Evolutionary conservation across 2,888 invertebrate species (phyloP), one percentile per base, ranked within the genome.

Genomic region (Nesidiocoris tenuis): DNA sequence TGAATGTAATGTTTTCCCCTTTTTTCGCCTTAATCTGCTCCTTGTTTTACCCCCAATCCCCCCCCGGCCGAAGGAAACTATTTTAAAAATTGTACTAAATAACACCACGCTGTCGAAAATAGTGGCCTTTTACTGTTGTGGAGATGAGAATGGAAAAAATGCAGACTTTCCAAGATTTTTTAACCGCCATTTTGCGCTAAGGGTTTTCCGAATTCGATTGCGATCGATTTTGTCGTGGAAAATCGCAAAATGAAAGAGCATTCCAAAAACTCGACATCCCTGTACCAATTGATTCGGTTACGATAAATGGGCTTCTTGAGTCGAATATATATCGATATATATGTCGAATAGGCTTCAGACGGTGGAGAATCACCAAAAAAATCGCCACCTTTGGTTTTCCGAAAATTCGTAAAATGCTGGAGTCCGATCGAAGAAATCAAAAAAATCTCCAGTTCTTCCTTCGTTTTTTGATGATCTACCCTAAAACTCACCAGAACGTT

Each of bases 151-250:
- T 59, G n/a, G 24, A 39, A 17, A 2, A 72, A 72, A 72, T 72
- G 72, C 72, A 72, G 72, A 72, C 72, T 72, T 72, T 72, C 72
- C 72, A 72, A 61, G 72, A 72, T 72, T 67, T 70, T 16, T 23
- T 23, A 63, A 19, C 9, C n/a, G n/a, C n/a, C n/a, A n/a, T n/a
- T n/a, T n/a, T n/a, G n/a, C n/a, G n/a, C n/a, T n/a, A n/a, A n/a
- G n/a, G n/a, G n/a, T n/a, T n/a, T n/a, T n/a, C n/a, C n/a, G n/a
- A n/a, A 39, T 39, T 39, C 39, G 39, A 39, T 12, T 39, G 39
- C 39, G 39, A 7, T 39, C 39, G 18, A 59, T 59, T 19, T 59
- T 59, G 5, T 19, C 18, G n/a, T 59, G 59, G n/a, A 18, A 18
- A 59, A 9, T 59, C 59, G 17, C 3, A 59, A 59, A 59, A 59